These are phyloP conservation scores for Gavialis gangeticus DNA, from an alignment of 2,113 vertebrate genomes.

Conservation along the genomic window DNA sequence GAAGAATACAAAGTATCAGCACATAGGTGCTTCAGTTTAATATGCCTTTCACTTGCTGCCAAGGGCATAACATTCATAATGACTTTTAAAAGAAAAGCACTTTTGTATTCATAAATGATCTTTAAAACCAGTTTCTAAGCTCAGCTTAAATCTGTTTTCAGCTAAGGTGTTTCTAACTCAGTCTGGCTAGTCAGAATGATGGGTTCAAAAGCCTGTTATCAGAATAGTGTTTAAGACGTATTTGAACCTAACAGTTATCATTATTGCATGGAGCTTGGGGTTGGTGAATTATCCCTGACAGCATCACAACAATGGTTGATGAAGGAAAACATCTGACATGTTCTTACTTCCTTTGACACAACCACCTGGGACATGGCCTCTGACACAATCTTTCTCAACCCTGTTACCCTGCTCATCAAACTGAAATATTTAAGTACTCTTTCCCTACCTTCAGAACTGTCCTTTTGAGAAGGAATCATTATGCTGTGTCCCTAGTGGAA, in stretches of 20 bases:
- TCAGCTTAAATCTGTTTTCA: not conserved
- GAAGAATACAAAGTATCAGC: not conserved
- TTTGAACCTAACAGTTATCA: not conserved
- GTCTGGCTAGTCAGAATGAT: not conserved
- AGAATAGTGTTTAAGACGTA: not conserved
- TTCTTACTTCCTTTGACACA: not conserved
- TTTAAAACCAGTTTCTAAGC: not conserved
- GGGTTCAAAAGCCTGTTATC: not conserved
- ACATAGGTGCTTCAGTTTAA: not conserved
- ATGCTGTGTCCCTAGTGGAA: not conserved
- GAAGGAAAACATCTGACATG: not conserved
- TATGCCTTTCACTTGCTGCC: not conserved
- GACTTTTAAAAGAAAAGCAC: not conserved
- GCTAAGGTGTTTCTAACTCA: not conserved
- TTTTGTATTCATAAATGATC: not conserved
- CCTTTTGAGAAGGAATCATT: not conserved
- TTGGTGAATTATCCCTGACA: not conserved
- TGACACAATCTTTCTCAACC: not conserved
- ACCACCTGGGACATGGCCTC: fast-evolving
- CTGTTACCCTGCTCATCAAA: fast-evolving
- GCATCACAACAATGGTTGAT: not conserved
- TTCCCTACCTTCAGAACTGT: not conserved
- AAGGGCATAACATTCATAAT: not conserved
- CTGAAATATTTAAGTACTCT: not conserved
- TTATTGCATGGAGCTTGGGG: not conserved